These are phyloP conservation scores for Lithophane socia DNA, from an alignment of 2,888 invertebrate genomes.

Conservation along the genomic window DNA sequence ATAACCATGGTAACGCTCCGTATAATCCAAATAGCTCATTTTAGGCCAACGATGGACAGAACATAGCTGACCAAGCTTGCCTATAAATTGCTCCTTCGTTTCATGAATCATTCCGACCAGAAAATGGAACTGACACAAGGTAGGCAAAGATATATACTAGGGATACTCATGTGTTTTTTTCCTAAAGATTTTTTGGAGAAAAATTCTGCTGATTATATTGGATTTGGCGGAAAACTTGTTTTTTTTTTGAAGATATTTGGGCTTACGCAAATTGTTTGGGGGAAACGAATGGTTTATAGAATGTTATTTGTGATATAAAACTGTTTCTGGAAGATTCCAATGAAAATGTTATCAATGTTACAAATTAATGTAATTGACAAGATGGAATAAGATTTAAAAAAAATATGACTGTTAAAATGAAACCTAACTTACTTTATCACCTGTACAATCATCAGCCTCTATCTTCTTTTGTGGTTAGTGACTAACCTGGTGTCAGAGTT, in stretches of 20 bases:
- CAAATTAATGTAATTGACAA: not conserved
- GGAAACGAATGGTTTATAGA: conserved; percentile 20
- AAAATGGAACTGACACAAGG: conserved; percentile 65
- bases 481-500: too few species aligned
- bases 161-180: conserved; percentile 57
- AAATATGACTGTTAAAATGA: not conserved
- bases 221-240: conserved; percentile 39
- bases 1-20: conserved; percentile 54
- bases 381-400: not conserved
- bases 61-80: conserved; percentile 72
- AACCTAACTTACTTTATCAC: not conserved
- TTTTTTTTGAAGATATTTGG: conserved; percentile 39
- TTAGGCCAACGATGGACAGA: conserved; percentile 59
- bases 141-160: conserved; percentile 52
- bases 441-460: too few species aligned
- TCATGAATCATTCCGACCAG: conserved; percentile 75
- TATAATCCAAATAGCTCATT: conserved; percentile 71
- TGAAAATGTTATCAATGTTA: not conserved
- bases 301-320: conserved; percentile 9
- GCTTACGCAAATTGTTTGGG: conserved; percentile 27
- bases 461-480: too few species aligned
- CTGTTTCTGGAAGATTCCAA: not conserved
- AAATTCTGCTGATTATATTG: conserved; percentile 52
- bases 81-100: conserved; percentile 74
- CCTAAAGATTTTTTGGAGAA: conserved; percentile 32